Evolutionary conservation across 2,888 invertebrate genomes (phyloP).

Genomic region (Tachina lurida): DNA sequence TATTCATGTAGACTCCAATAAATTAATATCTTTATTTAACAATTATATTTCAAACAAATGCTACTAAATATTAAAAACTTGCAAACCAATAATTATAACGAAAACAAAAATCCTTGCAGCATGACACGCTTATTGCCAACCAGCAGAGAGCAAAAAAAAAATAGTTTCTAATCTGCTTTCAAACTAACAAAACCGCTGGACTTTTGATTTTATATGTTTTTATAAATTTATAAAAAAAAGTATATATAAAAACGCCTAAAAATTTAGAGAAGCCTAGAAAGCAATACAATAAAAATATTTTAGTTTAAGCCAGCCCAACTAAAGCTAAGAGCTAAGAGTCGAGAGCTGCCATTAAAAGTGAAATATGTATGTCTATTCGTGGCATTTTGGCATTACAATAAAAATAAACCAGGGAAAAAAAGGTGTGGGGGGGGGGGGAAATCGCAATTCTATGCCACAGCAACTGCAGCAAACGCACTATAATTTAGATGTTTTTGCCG

Average conservation of each 20-base stretch:
- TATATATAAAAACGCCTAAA: conserved; percentile 37
- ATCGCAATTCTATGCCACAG: conserved; percentile 16
- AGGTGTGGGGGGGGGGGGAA: conserved; percentile 1
- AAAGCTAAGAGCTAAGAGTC: neutral
- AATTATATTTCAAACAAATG: conserved; percentile 35
- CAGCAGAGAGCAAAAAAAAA: neutral
- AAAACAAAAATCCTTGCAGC: conserved; percentile 57
- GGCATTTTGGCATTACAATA: conserved; percentile 60
- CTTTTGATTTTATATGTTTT: neutral
- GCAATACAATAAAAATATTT: conserved; percentile 11
- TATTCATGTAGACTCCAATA: neutral
- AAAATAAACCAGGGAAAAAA: conserved; percentile 1
- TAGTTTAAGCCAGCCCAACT: neutral
- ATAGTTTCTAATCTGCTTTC: neutral
- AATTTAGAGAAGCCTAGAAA: neutral
- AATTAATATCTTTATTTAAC: conserved; percentile 56
- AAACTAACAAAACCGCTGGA: conserved; percentile 20
- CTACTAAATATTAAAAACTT: conserved; percentile 28
- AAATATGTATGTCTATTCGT: conserved; percentile 62
- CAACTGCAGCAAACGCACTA: conserved; percentile 60
- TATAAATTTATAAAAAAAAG: neutral
- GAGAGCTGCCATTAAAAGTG: conserved; percentile 66
- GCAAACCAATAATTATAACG: conserved; percentile 60
- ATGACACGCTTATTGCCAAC: conserved; percentile 54
- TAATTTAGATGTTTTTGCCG: conserved; percentile 69